phyloP scores from a whole-genome alignment of 1,140 invertebrate species.

The Zaprionus lachaisei region DNA sequence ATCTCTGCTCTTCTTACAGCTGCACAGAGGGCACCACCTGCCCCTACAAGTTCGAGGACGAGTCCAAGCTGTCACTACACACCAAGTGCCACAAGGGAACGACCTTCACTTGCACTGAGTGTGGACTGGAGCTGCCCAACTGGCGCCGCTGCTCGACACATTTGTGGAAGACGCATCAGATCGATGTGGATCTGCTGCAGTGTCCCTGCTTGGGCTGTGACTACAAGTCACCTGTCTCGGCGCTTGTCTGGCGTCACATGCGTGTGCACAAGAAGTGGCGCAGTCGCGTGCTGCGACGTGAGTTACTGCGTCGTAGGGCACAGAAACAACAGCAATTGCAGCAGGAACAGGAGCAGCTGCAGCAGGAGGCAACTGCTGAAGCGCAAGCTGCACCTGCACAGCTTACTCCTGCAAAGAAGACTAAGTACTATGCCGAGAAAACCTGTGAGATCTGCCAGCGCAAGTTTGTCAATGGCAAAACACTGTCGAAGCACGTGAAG shows the following conservation, averaged over 20 bases:
- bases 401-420: conserved; percentile 41
- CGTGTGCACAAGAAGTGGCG: conserved; percentile 76
- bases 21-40: conserved; percentile 85
- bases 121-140: conserved; percentile 85
- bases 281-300: conserved; percentile 57
- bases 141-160: conserved; percentile 89
- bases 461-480: conserved; percentile 90
- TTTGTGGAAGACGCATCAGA: conserved; percentile 88
- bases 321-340: conserved; percentile 49
- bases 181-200: conserved; percentile 88
- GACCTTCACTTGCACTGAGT: conserved; percentile 85
- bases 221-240: conserved; percentile 86
- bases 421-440: conserved; percentile 87
- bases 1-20: conserved; percentile 55
- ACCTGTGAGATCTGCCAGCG: conserved; percentile 89
- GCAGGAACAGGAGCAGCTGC: conserved; percentile 7
- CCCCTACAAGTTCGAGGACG: conserved; percentile 85
- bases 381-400: conserved; percentile 11
- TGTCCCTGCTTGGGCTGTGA: conserved; percentile 88
- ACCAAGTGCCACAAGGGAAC: conserved; percentile 84
- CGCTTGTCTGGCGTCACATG: conserved; percentile 80
- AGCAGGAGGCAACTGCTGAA: not conserved
- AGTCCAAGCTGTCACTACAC: conserved; percentile 85
- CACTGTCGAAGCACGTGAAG: conserved; percentile 90
- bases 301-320: conserved; percentile 52